Evolutionary conservation across 2,113 vertebrate genomes (phyloP), one percentile per base, ranked within the genome.

Genomic region (Phoxinus phoxinus): DNA sequence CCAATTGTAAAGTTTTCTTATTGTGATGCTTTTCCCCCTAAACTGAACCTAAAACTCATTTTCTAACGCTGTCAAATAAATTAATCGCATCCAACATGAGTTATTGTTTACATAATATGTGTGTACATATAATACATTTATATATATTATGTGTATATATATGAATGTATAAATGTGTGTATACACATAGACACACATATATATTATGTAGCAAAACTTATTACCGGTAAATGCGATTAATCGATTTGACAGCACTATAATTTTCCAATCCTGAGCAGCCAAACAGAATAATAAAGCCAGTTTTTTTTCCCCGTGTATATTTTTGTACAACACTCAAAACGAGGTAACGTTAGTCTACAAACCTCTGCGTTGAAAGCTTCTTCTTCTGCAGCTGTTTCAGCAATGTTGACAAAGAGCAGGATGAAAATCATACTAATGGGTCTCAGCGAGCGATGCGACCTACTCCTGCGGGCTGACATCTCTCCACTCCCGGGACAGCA

Each of bases 361-460:
- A 95, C 95, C 94, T 95, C 94, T 0, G 92, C 91, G 63, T 85
- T 93, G 87, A 94, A 89, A 37, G 27, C 41, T 1, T 94, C 93
- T 0, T 94, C 92, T 69, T 91, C 89, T 2, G 88, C 90, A 4
- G 84, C 83, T 12, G 86, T 84, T 1, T 80, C 71, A n/a, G 35
- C 81, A 0, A 77, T 5, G 88, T 85, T 85, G 88, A 77, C 10
- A 78, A 77, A 53, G 58, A 83, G 3, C 78, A 89, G 19, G 15
- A 83, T 19, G 21, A 83, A n/a, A 7, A 71, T 63, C 85, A 84
- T 69, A 79, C 51, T n/a, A 84, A 11, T 86, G 91, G 37, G 10
- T 84, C 83, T 83, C 63, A 48, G 32, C 11, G 53, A 63, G 6
- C n/a, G 21, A 30, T 53, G 35, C 25, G 27, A 73, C 7, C 37